Evolutionary conservation across 2,888 invertebrate genomes (phyloP), one percentile per base, ranked within the genome.

Genomic region (Arge pagana): DNA sequence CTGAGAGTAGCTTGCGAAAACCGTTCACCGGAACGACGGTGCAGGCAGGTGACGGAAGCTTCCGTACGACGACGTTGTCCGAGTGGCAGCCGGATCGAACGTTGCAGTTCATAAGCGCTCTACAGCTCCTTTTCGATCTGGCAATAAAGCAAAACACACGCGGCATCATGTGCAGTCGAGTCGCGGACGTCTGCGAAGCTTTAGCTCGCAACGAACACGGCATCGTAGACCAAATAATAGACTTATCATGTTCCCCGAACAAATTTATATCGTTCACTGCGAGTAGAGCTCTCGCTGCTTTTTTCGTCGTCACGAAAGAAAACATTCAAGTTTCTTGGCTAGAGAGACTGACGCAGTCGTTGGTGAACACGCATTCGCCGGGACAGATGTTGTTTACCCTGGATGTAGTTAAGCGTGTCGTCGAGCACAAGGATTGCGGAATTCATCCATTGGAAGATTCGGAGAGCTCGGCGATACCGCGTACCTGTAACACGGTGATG

Each of bases 361-460:
- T 90, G 52, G 83, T 88, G 49, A 72, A 72, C 28, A 75, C 78
- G 2, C 68, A 75, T 23, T 76, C 76, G 4, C 77, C 78, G 1
- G 84, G 85, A 67, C 89, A 90, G 74, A 89, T 92, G 73, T 86
- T 89, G 65, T 92, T 92, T 74, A 89, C 89, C 58, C 78, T 93
- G 63, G 92, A 93, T 71, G 85, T 93, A 37, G 88, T 93, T 43
- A 90, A 90, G 69, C 84, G 90, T 62, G 89, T 93, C 65, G 89
- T 93, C 0, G 93, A 93, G 70, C 93, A 92, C 88, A 93, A 90
- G 68, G 92, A 93, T 76, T 72, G 71, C 79, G 87, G 21, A 86
- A 88, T 70, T 83, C 92, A 92, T 79, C 89, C 91, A 1, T 72
- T 90, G 30, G 91, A 92, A 68, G 91, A 90, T 21, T 61, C 70